Evolutionary conservation across 2,797 vertebrate genomes (phyloP), one percentile per base, ranked within the genome.

Genomic region (Notoglanidium macrostoma): DNA sequence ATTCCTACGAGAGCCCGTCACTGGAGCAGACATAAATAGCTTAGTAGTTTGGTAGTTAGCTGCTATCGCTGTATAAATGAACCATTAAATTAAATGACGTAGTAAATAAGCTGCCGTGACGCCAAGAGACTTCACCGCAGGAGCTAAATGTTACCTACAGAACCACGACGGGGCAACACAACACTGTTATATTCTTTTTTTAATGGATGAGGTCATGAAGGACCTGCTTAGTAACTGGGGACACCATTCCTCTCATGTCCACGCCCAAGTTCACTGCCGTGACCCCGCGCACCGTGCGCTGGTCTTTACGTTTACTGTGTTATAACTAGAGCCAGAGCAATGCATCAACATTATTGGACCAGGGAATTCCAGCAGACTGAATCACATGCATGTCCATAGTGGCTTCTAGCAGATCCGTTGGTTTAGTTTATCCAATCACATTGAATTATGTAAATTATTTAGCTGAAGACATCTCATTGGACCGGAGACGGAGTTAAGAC

Each of bases 31-130:
- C 57, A 32, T 51, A 32, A 83, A 83, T 68, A 83, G 26, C 46
- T 67, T 32, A 51, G 46, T 83, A 68, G 63, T 68, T 83, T 83
- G 63, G 63, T 73, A 40, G 63, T 80, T 12, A 55, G 76, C 78
- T 61, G 80, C 55, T 49, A 61, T 63, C 14, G 26, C 23, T 73
- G n/a, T 49, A 73, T 63, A 70, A 49, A 63, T 14, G 15, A 68
- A 68, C 14, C 63, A 17, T 51, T 49, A 21, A 32, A 83, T 51
- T 5, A 32, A 83, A 80, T 23, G 40, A 59, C 3, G 15, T 35
- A 79, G 21, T 79, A 12, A 79, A 82, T 7, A 83, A 67, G 81
- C 63, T 54, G 63, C 46, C n/a, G 81, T 68, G 35, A 26, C 26
- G 14, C 63, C 0, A 9, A 67, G 63, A 65, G 26, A 82, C 40